Evolutionary conservation across 2,888 invertebrate genomes (phyloP), one percentile per base, ranked within the genome.

Genomic region (Graphium colonna): DNA sequence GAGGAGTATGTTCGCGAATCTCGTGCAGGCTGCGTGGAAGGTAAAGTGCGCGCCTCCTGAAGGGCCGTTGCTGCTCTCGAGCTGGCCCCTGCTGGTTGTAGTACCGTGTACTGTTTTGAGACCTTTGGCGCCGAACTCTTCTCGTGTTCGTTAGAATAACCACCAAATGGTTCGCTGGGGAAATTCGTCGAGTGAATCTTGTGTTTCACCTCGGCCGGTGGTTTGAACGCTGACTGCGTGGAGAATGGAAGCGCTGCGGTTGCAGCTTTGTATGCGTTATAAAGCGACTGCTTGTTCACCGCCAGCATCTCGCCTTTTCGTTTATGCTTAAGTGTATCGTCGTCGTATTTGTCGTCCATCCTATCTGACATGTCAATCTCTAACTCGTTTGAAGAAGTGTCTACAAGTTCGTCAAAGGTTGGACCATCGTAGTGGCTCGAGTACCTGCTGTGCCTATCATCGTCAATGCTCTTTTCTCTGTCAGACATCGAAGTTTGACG

Each of bases 31-130:
- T 89, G 80, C 69, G 88, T 82, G 26, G 85, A 79, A 21, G 88
- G 90, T 72, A 84, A 77, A n/a, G 91, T 79, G 62, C 92, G 90
- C 59, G 84, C 94, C 75, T 96, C 96, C 75, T 96, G 95, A 73
- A 96, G 91, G 16, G 94, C 95, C 36, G 94, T 94, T 44, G 95
- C 95, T 0, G 95, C 95, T 46, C 95, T 92, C 16, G 96, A 95
- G 2, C 95, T 95, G 0, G 93, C 92, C 26, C 94, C 94, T 9
- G 96, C 96, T 0, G 96, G 96, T 79, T 96, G 96, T 59, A 96
- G 88, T 63, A 96, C 96, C 57, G 96, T 96, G 75, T 96, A 96
- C 77, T 96, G 96, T 82, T 96, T 96, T 57, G 93, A 93, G 8
- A 84, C 91, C 58, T 80, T 86, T 59, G 76, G 73, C 52, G 73